These are phyloP conservation scores for Dendrolimus pini DNA, from an alignment of 2,888 invertebrate species.

Conservation along the genomic window DNA sequence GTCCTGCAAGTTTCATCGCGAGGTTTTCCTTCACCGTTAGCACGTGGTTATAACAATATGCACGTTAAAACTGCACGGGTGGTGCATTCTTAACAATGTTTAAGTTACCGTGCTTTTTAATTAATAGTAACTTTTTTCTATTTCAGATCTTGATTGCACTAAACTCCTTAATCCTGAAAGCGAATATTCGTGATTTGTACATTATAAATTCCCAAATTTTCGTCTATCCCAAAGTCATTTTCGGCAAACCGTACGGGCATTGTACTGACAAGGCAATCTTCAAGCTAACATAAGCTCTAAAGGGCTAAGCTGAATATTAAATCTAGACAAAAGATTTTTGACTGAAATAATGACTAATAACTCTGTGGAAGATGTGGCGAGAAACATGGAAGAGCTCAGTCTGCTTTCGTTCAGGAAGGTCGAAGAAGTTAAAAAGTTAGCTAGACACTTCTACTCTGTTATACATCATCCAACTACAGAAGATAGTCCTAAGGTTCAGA, in stretches of 20 bases:
- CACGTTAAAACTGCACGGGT: no score
- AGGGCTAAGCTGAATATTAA: slow-evolving; percentile 11
- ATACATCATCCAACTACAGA: slow-evolving; percentile 52
- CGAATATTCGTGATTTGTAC: slow-evolving; percentile 34
- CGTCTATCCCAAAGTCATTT: slow-evolving; percentile 17
- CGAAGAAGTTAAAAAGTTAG: slow-evolving; percentile 57
- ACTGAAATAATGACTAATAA: slow-evolving; percentile 22
- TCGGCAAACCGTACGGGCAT: slow-evolving; percentile 39
- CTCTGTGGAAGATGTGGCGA: slow-evolving; percentile 31
- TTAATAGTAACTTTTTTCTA: slow-evolving; percentile 13
- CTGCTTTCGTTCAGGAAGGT: slow-evolving; percentile 58
- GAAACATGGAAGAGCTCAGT: slow-evolving; percentile 41
- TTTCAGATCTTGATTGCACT: slow-evolving; percentile 72
- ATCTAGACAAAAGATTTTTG: not conserved
- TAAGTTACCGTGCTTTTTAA: no score
- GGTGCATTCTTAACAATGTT: no score
- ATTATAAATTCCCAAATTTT: slow-evolving; percentile 32
- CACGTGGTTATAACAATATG: no score
- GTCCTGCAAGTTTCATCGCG: no score
- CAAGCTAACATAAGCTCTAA: slow-evolving; percentile 5
- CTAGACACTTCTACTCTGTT: slow-evolving; percentile 49
- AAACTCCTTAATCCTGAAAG: slow-evolving; percentile 22
- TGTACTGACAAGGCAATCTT: slow-evolving; percentile 16
- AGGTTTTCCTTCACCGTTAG: no score
- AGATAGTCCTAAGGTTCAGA: slow-evolving; percentile 33